phyloP scores from a whole-genome alignment of 2,797 vertebrate genomes.

The Enteromius treurensis region DNA sequence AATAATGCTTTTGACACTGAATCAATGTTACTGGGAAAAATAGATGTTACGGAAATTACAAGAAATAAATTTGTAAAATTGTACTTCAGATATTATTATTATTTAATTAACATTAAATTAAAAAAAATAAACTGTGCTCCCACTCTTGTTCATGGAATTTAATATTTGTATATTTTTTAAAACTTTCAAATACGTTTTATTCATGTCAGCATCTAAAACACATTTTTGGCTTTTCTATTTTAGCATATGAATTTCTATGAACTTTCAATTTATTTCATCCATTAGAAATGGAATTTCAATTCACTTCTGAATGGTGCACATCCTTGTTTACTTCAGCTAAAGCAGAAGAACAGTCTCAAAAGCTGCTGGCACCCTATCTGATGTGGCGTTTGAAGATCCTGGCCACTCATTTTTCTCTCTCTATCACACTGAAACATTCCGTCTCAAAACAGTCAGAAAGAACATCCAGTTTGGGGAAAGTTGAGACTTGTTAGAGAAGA shows the following conservation, averaged over 20 bases:
- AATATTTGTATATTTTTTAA: background rate
- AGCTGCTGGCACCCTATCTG: conserved; percentile 3
- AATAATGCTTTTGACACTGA: background rate
- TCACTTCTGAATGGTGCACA: background rate
- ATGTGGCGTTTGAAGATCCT: conserved; percentile 9
- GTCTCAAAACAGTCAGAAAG: conserved; percentile 10
- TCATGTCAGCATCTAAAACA: background rate
- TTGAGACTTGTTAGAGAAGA: conserved; percentile 19
- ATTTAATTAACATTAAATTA: too few species aligned
- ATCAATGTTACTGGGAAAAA: too few species aligned
- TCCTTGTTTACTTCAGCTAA: background rate
- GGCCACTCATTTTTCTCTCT: background rate
- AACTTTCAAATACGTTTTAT: background rate
- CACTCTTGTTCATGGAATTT: too few species aligned
- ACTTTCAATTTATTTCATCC: background rate
- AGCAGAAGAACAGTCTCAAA: conserved; percentile 11
- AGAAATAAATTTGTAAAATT: background rate
- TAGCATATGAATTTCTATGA: background rate
- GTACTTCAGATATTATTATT: background rate
- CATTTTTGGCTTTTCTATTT: background rate
- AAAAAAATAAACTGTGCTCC: too few species aligned
- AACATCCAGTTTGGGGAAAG: conserved; percentile 21
- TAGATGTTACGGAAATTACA: too few species aligned
- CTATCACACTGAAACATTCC: conserved; percentile 1
- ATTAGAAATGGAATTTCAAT: background rate